phyloP scores from a whole-genome alignment of 2,888 invertebrate species.

The Acanthosepion esculentum region DNA sequence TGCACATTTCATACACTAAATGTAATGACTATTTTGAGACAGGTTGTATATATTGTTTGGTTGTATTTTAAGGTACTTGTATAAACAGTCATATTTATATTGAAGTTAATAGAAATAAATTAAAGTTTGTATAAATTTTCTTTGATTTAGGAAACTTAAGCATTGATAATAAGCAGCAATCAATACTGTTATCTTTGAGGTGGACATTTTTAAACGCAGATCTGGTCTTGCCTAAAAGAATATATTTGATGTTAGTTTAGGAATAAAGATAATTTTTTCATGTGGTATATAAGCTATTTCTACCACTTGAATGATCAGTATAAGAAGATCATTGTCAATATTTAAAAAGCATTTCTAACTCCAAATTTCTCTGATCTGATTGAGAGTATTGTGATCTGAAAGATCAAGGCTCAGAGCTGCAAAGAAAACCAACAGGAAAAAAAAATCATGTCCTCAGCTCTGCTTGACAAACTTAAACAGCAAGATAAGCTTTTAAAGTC shows the following conservation, averaged over 20 bases:
- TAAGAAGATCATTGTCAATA: background rate
- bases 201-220: background rate
- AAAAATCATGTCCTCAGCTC: background rate
- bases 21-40: no score
- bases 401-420: background rate
- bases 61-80: no score
- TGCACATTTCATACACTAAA: no score
- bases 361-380: background rate
- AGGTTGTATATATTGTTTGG: no score
- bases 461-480: constrained; percentile 20
- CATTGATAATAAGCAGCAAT: no score
- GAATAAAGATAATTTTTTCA: background rate
- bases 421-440: background rate
- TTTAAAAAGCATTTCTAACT: background rate
- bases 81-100: no score
- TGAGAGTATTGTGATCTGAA: background rate
- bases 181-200: no score
- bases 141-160: no score
- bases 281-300: background rate
- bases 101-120: no score
- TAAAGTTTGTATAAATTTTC: no score
- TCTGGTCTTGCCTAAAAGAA: background rate
- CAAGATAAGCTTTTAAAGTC: constrained; percentile 33
- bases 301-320: background rate
- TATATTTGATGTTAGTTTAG: background rate